Evolutionary conservation across 92 coral and sea anemone species (phyloP), one percentile per base, ranked within the genome.

Genomic region (Parazoanthus swiftii): DNA sequence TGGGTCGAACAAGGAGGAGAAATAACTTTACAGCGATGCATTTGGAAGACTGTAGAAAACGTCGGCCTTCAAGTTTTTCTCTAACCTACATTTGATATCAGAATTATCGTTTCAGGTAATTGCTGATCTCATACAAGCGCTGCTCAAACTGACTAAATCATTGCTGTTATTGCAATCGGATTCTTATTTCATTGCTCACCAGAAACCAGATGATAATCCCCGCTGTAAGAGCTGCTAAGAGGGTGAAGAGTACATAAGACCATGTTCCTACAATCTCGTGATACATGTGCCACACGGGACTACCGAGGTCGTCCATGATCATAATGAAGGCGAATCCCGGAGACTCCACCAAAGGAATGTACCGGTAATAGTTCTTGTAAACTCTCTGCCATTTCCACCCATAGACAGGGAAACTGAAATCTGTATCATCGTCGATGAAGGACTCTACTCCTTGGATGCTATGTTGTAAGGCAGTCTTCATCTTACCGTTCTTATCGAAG

Each of bases 281-380:
- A 21, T 91, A 8, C 26, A 94, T 76, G 5, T 88, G 89, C 29
- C 75, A 44, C 2, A 91, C 80, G n/a, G 93, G 94, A 15, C 74
- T 79, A 16, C 66, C 81, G 23, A 68, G 56, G 13, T 92, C 85
- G 29, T 91, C 89, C 23, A 90, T 90, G 51, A 89, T 81, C 6
- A 91, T 80, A 71, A 94, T 86, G 87, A 94, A 91, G 2, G 95
- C 98, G 56, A 93, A 86, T 6, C 98, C 98, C 25, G 93, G 94
- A 11, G 93, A 89, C 54, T 94, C 94, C 18, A 94, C 89, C 39
- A 92, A 78, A 15, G 95, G 95, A 18, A 92, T 92, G 58, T 88
- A 92, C 23, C 95, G 88, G 70, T 92, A 90, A 36, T 88, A 29
- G 1, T 50, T 88, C 54, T 88, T 77, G 74, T 92, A 94, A 4